Conservation (phyloP, 2,888 invertebrate genomes). For the Agrypnus murinus region DNA sequence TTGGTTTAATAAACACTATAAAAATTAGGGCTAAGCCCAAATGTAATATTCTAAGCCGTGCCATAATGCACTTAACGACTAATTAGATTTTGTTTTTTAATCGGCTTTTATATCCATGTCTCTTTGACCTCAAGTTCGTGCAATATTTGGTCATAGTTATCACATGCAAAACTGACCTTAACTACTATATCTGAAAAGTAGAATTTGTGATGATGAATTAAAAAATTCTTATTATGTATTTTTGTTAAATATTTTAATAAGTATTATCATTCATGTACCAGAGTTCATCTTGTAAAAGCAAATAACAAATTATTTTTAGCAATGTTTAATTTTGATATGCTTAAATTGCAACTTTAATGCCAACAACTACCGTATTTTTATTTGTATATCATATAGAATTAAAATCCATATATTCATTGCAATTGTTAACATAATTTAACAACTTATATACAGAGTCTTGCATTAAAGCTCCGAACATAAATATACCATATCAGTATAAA, state of each 20-base stretch:
- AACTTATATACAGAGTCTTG: too few relatives aligned
- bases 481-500: too few relatives aligned
- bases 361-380: too few relatives aligned
- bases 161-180: background rate
- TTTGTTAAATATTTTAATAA: background rate
- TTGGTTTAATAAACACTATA: constrained; percentile 58
- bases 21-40: constrained; percentile 63
- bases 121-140: background rate
- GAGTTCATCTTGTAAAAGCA: too few relatives aligned
- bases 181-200: background rate
- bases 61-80: constrained; percentile 60
- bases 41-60: constrained; percentile 60
- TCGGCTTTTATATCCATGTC: constrained; percentile 59
- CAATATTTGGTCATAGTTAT: background rate
- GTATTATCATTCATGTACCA: background rate
- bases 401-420: too few relatives aligned
- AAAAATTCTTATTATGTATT: background rate
- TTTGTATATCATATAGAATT: too few relatives aligned
- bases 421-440: too few relatives aligned
- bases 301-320: too few relatives aligned
- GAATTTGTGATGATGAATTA: background rate
- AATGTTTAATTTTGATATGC: too few relatives aligned
- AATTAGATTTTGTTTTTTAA: constrained; percentile 42
- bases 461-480: too few relatives aligned
- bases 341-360: too few relatives aligned